Evolutionary conservation across 1,140 invertebrate genomes (phyloP).

Genomic region (Cephus cinctus): DNA sequence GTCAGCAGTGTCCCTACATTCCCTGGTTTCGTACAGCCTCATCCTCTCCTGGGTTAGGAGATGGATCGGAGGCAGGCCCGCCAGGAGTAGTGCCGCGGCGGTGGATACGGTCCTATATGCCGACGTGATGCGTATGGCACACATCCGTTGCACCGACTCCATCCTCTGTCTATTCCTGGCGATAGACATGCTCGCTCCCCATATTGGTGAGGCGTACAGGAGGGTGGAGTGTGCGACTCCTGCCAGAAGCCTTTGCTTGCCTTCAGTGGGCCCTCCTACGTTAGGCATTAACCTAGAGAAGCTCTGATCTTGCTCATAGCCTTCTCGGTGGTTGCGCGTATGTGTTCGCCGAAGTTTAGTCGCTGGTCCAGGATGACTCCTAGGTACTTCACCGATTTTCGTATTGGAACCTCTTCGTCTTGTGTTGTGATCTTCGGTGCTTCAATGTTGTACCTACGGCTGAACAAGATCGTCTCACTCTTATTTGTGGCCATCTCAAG

Average conservation of each 20-base stretch:
- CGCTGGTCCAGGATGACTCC: neutral
- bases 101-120: neutral
- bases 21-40: neutral
- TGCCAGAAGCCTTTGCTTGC: neutral
- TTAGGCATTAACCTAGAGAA: neutral
- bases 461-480: slow-evolving; percentile 14
- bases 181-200: neutral
- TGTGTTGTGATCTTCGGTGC: neutral
- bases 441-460: neutral
- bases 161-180: neutral
- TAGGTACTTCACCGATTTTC: neutral
- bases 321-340: neutral
- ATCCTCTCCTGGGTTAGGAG: neutral
- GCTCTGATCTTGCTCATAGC: neutral
- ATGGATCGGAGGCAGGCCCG: neutral
- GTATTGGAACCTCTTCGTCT: neutral
- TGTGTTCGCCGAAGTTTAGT: neutral
- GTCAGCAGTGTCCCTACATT: neutral
- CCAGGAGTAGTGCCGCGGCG: neutral
- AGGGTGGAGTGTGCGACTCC: neutral
- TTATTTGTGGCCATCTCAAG: slow-evolving; percentile 13
- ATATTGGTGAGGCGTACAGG: neutral
- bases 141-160: neutral
- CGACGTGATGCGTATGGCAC: neutral
- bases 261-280: neutral